phyloP scores from a whole-genome alignment of 1,140 invertebrate species.

The Camponotus floridanus region DNA sequence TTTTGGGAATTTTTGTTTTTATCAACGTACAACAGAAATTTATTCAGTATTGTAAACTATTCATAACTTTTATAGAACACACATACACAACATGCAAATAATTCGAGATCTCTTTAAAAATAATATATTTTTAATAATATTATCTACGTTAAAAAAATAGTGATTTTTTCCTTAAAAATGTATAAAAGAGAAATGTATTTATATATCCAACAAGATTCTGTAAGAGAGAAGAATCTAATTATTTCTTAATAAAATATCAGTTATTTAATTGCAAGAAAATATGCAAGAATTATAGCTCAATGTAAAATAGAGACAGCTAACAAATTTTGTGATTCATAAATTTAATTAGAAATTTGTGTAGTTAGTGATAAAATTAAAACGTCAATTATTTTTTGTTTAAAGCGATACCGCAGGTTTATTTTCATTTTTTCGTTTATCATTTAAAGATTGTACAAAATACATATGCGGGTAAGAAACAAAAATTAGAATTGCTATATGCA shows the following conservation, averaged over 20 bases:
- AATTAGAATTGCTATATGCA: conserved; percentile 17
- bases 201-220: background rate
- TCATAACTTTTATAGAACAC: background rate
- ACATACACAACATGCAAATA: background rate
- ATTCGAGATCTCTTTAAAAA: background rate
- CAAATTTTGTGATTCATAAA: conserved; percentile 9
- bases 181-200: background rate
- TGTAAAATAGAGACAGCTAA: background rate
- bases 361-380: too few species aligned
- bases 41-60: background rate
- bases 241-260: background rate
- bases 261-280: background rate
- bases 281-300: background rate
- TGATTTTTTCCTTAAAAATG: background rate
- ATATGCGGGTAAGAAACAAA: background rate
- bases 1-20: background rate
- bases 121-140: background rate
- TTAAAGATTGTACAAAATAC: background rate
- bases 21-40: background rate
- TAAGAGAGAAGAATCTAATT: background rate
- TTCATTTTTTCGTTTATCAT: background rate
- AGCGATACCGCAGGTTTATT: background rate
- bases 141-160: background rate
- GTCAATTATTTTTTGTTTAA: background rate
- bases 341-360: background rate